phyloP scores from a whole-genome alignment of 2,888 invertebrate species.

The Dynastes grantii region DNA sequence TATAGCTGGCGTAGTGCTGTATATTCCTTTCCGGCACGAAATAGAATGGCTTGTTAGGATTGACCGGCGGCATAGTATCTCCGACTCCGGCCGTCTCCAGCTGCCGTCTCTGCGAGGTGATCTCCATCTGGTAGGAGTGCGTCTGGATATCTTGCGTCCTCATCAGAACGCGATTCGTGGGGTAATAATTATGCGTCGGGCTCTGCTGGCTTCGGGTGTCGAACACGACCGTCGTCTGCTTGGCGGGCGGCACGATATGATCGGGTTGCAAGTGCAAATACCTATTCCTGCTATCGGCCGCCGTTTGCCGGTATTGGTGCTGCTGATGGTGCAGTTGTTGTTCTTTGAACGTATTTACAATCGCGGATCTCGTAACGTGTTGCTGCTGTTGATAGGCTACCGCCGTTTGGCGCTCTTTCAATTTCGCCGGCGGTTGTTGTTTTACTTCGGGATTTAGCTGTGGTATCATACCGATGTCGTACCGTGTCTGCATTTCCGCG shows the following conservation, averaged over 20 bases:
- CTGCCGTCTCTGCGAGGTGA: not conserved
- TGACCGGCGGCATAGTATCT: not conserved
- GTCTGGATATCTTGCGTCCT: too few species aligned
- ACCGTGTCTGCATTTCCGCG: conserved; percentile 65
- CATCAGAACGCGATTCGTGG: not conserved
- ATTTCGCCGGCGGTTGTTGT: not conserved
- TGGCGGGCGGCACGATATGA: too few species aligned
- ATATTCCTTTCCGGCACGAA: conserved; percentile 45
- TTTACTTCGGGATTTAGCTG: conserved; percentile 26
- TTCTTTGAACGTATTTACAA: too few species aligned
- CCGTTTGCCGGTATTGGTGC: too few species aligned
- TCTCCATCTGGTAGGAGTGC: too few species aligned
- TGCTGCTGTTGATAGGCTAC: not conserved
- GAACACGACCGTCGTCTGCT: too few species aligned
- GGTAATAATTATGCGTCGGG: not conserved
- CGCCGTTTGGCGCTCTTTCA: not conserved
- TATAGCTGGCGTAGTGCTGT: conserved; percentile 42
- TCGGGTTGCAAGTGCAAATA: too few species aligned
- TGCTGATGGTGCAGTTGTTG: not conserved
- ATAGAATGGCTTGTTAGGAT: conserved; percentile 41
- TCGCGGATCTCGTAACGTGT: not conserved
- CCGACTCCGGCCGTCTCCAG: conserved; percentile 4
- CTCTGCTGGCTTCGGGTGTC: not conserved
- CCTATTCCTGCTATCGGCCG: not conserved
- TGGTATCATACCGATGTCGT: conserved; percentile 57